phyloP scores from a whole-genome alignment of 1,140 invertebrate species.

The Elysia chlorotica region DNA sequence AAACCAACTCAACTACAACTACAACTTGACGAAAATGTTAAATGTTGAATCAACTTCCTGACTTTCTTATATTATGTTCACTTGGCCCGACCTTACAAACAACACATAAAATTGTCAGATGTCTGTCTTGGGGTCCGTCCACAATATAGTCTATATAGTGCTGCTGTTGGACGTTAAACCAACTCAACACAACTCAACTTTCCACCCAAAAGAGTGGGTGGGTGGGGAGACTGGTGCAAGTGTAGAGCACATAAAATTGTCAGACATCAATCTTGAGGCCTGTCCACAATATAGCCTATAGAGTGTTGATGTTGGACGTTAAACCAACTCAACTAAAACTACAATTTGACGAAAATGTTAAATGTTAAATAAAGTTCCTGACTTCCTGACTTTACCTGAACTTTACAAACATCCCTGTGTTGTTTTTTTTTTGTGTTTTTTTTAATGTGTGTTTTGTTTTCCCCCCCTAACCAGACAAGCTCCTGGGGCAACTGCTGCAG shows the following conservation, averaged over 20 bases:
- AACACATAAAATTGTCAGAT: no score
- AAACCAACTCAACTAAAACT: no score
- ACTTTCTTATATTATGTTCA: neutral
- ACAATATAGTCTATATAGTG: no score
- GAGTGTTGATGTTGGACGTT: no score
- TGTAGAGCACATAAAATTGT: neutral
- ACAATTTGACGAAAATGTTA: no score
- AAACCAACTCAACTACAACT: no score
- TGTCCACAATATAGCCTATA: no score
- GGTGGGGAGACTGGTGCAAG: neutral
- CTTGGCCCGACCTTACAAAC: neutral
- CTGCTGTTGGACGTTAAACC: neutral
- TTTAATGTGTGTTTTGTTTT: no score
- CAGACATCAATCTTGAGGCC: no score
- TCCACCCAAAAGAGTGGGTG: neutral
- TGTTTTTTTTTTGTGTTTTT: conserved; percentile 1
- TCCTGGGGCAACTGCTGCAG: conserved; percentile 10
- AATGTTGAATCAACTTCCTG: neutral
- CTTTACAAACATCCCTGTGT: neutral
- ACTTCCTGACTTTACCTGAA: no score
- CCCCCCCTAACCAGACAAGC: conserved; percentile 15
- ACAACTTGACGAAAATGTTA: neutral
- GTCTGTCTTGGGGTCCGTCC: no score
- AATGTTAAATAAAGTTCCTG: neutral
- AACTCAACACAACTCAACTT: neutral